Evolutionary conservation across 2,797 vertebrate genomes (phyloP).

Genomic region (Amphiprion clarkii): DNA sequence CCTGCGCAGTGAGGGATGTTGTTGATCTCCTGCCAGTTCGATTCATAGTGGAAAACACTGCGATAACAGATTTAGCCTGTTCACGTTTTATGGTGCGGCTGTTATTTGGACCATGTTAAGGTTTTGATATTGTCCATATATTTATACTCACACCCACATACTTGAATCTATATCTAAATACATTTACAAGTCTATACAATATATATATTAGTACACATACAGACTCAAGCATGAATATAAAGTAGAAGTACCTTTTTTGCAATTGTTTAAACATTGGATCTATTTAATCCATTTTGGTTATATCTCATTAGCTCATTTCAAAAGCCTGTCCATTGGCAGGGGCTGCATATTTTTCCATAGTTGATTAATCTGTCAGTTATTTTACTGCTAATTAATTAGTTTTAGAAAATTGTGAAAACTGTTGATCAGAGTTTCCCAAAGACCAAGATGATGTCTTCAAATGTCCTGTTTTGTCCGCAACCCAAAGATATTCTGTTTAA

Average conservation of each 20-base stretch:
- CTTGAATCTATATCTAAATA: not conserved
- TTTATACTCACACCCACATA: not conserved
- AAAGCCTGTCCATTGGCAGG: no score
- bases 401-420: no score
- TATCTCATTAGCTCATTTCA: not conserved
- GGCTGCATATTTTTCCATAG: no score
- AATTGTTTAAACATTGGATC: no score
- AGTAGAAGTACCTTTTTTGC: not conserved
- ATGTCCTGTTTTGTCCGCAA: no score
- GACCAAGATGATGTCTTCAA: no score
- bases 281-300: not conserved
- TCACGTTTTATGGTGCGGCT: constrained; percentile 43
- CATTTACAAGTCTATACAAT: not conserved
- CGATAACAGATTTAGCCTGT: constrained; percentile 43
- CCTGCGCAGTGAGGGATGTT: not conserved
- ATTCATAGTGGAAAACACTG: constrained; percentile 25
- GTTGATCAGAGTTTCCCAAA: no score
- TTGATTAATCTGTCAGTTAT: no score
- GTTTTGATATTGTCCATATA: constrained; percentile 6
- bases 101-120: constrained; percentile 45
- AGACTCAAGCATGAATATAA: not conserved
- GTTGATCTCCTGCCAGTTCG: constrained; percentile 9
- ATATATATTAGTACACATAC: not conserved
- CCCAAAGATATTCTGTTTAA: no score
- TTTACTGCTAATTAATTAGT: no score